Conservation (phyloP, 1,140 invertebrate genomes). For the Brachionus sp. region DNA sequence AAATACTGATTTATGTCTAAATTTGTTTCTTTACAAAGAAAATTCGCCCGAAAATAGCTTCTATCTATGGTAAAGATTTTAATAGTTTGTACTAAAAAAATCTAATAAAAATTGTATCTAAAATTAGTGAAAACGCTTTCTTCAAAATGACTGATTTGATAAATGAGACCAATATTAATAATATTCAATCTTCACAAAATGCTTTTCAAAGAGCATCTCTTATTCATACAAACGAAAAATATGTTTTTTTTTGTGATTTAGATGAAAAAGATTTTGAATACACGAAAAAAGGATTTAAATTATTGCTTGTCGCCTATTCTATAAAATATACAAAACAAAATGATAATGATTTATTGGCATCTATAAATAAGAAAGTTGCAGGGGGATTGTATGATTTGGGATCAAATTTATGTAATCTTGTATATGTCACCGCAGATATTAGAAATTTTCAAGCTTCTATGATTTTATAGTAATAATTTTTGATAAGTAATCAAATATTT, state of each 20-base stretch:
- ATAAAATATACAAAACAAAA: neutral
- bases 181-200: neutral
- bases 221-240: neutral
- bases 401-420: slow-evolving; percentile 36
- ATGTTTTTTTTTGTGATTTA: slow-evolving; percentile 31
- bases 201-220: neutral
- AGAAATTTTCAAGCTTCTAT: slow-evolving; percentile 26
- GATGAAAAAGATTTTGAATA: slow-evolving; percentile 41
- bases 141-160: slow-evolving; percentile 13
- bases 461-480: slow-evolving; percentile 13
- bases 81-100: neutral
- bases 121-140: slow-evolving; percentile 11
- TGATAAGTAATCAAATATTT: no score
- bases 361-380: slow-evolving; percentile 21
- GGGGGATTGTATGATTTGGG: slow-evolving; percentile 23
- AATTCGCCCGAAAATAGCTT: slow-evolving; percentile 37
- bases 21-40: slow-evolving; percentile 38
- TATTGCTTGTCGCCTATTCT: slow-evolving; percentile 23
- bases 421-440: slow-evolving; percentile 5
- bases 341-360: neutral
- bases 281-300: slow-evolving; percentile 29
- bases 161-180: neutral
- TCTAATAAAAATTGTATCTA: neutral
- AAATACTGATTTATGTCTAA: slow-evolving; percentile 13
- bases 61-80: slow-evolving; percentile 33